Percentiles rank a stretch among this genome's conserved stretches.
phyloP scores from a whole-genome alignment of 2,797 vertebrate genomes.

The Loris lydekkerianus region DNA sequence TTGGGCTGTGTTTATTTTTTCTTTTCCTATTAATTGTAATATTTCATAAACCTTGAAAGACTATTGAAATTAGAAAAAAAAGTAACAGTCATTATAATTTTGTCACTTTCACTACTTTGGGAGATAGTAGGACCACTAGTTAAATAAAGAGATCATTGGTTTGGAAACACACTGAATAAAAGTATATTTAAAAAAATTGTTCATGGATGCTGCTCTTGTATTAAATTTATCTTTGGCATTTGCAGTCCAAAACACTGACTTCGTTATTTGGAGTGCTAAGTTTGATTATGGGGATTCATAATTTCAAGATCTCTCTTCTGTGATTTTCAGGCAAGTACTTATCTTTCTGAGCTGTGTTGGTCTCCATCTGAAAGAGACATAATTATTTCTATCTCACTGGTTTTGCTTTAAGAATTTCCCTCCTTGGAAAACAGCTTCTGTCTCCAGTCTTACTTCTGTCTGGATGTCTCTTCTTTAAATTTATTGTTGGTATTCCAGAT shows the following conservation, averaged over 20 bases:
- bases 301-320: background rate
- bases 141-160: background rate
- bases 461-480: background rate
- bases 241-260: background rate
- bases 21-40: background rate
- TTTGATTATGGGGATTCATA: background rate
- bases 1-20: background rate
- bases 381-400: background rate
- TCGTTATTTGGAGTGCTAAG: background rate
- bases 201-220: background rate
- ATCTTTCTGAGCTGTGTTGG: background rate
- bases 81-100: background rate
- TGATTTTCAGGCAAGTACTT: slow-evolving; percentile 7
- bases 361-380: background rate
- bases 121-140: background rate
- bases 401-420: background rate
- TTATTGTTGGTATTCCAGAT: background rate
- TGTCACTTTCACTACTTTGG: background rate
- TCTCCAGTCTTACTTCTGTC: background rate
- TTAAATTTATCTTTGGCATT: slow-evolving; percentile 39
- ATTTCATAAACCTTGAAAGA: slow-evolving; percentile 10
- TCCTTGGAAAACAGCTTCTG: background rate
- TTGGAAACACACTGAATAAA: slow-evolving; percentile 24
- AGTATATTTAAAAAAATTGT: background rate
- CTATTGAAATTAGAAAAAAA: background rate